These are phyloP conservation scores for Myotis planiceps DNA, from an alignment of 2,797 vertebrate genomes.

Conservation along the genomic window DNA sequence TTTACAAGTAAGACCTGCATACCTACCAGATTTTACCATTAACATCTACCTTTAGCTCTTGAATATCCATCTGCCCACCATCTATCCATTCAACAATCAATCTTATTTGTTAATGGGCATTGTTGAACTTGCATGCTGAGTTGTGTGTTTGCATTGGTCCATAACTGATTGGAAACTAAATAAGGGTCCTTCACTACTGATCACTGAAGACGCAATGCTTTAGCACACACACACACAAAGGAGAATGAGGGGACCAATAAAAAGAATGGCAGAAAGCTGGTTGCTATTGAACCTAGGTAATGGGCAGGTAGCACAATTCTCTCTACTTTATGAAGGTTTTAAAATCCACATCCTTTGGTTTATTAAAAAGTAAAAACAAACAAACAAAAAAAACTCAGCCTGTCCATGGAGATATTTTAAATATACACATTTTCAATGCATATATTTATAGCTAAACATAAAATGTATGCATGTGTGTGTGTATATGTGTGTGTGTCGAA, in stretches of 20 bases:
- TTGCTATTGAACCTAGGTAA: not conserved
- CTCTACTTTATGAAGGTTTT: not conserved
- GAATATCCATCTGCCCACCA: not conserved
- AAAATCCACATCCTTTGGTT: not conserved
- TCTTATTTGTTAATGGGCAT: not conserved
- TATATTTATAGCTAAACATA: constrained; percentile 10
- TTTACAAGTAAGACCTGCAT: not conserved
- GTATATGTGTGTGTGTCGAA: not conserved
- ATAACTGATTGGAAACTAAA: not conserved
- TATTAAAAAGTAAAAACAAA: not conserved
- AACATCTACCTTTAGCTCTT: not conserved
- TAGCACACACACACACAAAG: not conserved
- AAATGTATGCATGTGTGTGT: not conserved
- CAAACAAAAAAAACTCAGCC: not conserved
- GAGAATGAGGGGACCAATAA: not conserved
- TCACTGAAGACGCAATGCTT: not conserved
- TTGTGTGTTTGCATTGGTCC: not conserved
- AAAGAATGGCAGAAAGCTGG: not conserved
- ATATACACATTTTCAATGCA: not conserved
- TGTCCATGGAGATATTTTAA: constrained; percentile 38
- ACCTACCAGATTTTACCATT: not conserved
- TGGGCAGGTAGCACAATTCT: not conserved
- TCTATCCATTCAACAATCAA: not conserved
- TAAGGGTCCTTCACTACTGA: not conserved
- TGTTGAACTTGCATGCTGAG: not conserved